Evolutionary conservation across 2,888 invertebrate genomes (phyloP).

Genomic region (Monochamus alternatus): DNA sequence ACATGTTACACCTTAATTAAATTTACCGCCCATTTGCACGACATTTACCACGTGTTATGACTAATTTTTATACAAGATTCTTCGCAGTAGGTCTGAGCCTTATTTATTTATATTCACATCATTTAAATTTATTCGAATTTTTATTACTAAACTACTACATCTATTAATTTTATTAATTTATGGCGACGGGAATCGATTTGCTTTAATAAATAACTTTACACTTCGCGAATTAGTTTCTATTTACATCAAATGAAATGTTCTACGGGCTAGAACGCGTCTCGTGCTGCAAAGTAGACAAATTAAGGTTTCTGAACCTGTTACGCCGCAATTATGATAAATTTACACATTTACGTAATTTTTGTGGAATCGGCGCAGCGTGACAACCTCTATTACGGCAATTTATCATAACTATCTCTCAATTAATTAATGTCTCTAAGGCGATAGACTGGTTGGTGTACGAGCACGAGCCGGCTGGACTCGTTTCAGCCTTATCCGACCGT

Average conservation of each 20-base stretch:
- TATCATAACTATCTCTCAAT: slow-evolving; percentile 2
- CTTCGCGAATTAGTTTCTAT: background rate
- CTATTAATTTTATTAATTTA: too few species aligned
- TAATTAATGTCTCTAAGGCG: background rate
- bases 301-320: background rate
- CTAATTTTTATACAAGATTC: too few species aligned
- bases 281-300: background rate
- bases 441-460: background rate
- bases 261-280: background rate
- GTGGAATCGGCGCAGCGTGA: slow-evolving; percentile 7
- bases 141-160: too few species aligned
- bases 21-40: too few species aligned
- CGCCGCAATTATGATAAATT: slow-evolving; percentile 11
- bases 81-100: too few species aligned
- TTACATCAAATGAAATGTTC: background rate
- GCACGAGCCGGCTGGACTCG: background rate
- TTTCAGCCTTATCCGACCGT: slow-evolving; percentile 1
- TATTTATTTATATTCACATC: too few species aligned
- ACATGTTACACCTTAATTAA: too few species aligned
- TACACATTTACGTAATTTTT: slow-evolving; percentile 24
- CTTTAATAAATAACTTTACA: background rate
- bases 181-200: background rate
- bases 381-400: slow-evolving; percentile 17
- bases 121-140: too few species aligned
- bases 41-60: too few species aligned